A percentile compares a stretch with the other conserved stretches of the same genome.
Conservation (phyloP, 2,113 vertebrate species). For the Trematomus loennbergii region DNA sequence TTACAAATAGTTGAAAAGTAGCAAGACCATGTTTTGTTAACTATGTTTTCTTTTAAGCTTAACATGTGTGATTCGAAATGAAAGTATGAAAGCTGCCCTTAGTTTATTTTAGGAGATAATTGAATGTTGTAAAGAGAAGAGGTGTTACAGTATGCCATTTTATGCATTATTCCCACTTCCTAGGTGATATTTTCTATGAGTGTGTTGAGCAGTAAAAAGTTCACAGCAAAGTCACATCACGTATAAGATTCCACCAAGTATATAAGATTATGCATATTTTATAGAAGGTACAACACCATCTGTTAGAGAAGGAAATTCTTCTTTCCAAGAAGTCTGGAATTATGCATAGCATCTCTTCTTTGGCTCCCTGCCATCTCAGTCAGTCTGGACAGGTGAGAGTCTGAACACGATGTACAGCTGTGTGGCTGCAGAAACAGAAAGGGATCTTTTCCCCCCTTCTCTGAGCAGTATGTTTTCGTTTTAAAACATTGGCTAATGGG, state of each 20-base stretch:
- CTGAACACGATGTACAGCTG: constrained; percentile 2
- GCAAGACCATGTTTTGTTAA: too few relatives aligned
- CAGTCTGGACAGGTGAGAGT: constrained; percentile 13
- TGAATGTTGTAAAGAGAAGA: background rate
- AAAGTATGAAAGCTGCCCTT: background rate
- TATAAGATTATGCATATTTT: background rate
- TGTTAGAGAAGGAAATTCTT: background rate
- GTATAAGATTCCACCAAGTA: background rate
- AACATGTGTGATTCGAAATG: background rate
- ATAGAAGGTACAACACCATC: background rate
- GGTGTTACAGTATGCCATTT: background rate
- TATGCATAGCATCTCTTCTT: background rate
- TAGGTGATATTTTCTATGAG: background rate
- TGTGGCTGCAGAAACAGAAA: background rate
- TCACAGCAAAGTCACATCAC: too few relatives aligned
- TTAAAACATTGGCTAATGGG: background rate
- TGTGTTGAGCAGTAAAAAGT: background rate
- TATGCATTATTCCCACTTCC: background rate
- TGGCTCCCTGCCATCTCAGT: constrained; percentile 1
- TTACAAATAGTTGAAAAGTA: too few relatives aligned
- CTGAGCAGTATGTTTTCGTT: constrained; percentile 3
- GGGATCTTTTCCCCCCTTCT: background rate
- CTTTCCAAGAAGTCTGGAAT: background rate
- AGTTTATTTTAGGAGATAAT: background rate
- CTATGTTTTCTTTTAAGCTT: too few relatives aligned